phyloP scores from a whole-genome alignment of 2,888 invertebrate species.

The Melanostoma mellinum region DNA sequence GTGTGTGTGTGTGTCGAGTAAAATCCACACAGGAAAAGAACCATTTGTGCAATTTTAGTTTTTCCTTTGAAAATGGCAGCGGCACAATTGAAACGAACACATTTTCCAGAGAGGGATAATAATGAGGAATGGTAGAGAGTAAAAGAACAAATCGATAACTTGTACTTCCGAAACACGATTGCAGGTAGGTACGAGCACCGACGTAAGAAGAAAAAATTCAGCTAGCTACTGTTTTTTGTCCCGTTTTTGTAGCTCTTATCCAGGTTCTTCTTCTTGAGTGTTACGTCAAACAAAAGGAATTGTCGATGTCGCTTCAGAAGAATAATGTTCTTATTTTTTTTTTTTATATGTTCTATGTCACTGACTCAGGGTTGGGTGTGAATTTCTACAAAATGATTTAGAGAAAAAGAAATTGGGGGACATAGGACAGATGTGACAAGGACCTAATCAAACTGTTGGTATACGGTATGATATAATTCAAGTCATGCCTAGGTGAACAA shows the following conservation, averaged over 20 bases:
- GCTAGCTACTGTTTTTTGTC: slow-evolving; percentile 22
- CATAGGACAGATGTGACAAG: slow-evolving; percentile 16
- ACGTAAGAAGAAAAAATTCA: slow-evolving; percentile 2
- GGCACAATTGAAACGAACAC: slow-evolving; percentile 56
- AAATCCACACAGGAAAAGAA: slow-evolving; percentile 35
- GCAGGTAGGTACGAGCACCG: slow-evolving; percentile 35
- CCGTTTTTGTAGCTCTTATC: slow-evolving; percentile 22
- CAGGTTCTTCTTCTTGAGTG: slow-evolving; percentile 55
- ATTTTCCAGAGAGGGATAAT: slow-evolving; percentile 46
- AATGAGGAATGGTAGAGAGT: slow-evolving; percentile 55
- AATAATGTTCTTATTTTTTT: slow-evolving; percentile 45
- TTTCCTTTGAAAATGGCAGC: slow-evolving; percentile 31
- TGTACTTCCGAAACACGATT: slow-evolving; percentile 29
- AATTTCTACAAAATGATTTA: background rate
- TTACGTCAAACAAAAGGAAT: slow-evolving; percentile 47
- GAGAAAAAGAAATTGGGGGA: background rate
- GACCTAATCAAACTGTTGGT: slow-evolving; percentile 21
- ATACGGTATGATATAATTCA: too few relatives aligned
- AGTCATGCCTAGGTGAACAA: too few relatives aligned
- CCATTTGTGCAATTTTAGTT: slow-evolving; percentile 60
- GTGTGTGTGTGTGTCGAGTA: slow-evolving; percentile 2
- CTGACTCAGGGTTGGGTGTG: slow-evolving; percentile 5
- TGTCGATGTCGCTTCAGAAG: slow-evolving; percentile 43
- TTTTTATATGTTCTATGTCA: slow-evolving; percentile 24
- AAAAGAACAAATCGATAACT: slow-evolving; percentile 65